A percentile compares a stretch with the other conserved stretches of the same genome.
Evolutionary conservation across 37 sponge, comb jelly and placozoan species (phyloP).

Genomic region (Theonella swinhoei): DNA sequence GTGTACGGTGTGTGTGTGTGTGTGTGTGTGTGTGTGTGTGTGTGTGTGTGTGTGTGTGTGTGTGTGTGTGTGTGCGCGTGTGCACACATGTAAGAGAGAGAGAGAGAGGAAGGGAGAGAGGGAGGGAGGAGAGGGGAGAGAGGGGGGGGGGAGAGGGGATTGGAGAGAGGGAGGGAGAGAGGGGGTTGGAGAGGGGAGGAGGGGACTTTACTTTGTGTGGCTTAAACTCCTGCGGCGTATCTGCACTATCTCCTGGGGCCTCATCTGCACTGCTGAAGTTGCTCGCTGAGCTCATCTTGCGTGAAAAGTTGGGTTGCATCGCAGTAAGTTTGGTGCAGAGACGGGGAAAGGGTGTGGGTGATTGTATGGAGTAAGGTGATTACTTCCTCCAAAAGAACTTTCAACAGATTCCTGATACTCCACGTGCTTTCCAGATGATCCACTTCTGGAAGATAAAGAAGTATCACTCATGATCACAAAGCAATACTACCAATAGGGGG

Average conservation of each 20-base stretch:
- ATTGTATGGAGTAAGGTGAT: not conserved
- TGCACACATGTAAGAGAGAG: too few relatives aligned
- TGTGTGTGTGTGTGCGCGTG: too few relatives aligned
- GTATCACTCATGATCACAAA: too few relatives aligned
- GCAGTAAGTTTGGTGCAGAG: not conserved
- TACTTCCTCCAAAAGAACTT: not conserved
- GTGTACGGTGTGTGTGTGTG: too few relatives aligned
- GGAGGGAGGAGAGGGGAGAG: too few relatives aligned
- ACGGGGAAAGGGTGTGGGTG: not conserved
- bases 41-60: too few relatives aligned
- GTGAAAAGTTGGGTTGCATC: too few relatives aligned
- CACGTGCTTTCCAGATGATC: not conserved
- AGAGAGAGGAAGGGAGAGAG: too few relatives aligned
- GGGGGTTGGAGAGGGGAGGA: not conserved
- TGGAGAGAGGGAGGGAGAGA: not conserved
- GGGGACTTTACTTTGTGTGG: not conserved
- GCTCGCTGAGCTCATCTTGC: not conserved
- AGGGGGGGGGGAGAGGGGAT: not conserved
- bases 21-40: too few relatives aligned
- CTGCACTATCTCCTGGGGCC: not conserved
- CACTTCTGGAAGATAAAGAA: not conserved
- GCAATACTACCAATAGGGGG: too few relatives aligned
- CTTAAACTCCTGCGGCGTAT: not conserved
- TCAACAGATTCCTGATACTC: not conserved
- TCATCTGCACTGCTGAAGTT: not conserved